A percentile compares a stretch with the other conserved stretches of the same genome.
phyloP scores from a whole-genome alignment of 2,797 vertebrate genomes.

The Rachycentron canadum region DNA sequence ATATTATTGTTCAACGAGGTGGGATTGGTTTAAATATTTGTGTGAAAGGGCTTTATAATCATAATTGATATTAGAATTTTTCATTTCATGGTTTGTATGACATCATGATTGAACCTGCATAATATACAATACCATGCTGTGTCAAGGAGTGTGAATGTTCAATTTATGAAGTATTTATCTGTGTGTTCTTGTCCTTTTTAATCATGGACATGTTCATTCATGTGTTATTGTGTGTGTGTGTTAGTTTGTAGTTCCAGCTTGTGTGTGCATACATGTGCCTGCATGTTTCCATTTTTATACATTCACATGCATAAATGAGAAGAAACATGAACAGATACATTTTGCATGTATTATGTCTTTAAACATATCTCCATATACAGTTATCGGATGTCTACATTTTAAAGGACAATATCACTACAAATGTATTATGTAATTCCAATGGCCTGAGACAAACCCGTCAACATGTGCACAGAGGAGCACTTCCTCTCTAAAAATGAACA shows the following conservation, averaged over 20 bases:
- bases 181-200: constrained; percentile 26
- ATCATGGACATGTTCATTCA: neutral
- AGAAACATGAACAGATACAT: constrained; percentile 10
- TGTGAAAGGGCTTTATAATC: constrained; percentile 24
- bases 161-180: constrained; percentile 2
- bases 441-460: neutral
- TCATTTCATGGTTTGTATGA: constrained; percentile 40
- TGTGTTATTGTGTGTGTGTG: neutral
- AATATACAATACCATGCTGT: constrained; percentile 3
- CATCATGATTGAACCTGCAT: constrained; percentile 17
- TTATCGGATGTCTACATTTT: neutral
- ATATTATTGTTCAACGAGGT: constrained; percentile 20
- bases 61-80: constrained; percentile 36
- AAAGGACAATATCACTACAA: neutral
- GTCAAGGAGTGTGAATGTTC: constrained; percentile 1
- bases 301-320: constrained; percentile 20
- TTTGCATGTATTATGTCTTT: constrained; percentile 31
- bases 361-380: constrained; percentile 25
- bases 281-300: constrained; percentile 9
- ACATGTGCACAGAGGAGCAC: constrained; percentile 1
- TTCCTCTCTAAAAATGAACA: neutral
- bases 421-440: neutral
- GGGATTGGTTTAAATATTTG: constrained; percentile 21
- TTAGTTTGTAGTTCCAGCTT: constrained; percentile 8
- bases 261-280: constrained; percentile 4